Evolutionary conservation across 2,888 invertebrate species (phyloP).

Genomic region (Folsomia manolachei): DNA sequence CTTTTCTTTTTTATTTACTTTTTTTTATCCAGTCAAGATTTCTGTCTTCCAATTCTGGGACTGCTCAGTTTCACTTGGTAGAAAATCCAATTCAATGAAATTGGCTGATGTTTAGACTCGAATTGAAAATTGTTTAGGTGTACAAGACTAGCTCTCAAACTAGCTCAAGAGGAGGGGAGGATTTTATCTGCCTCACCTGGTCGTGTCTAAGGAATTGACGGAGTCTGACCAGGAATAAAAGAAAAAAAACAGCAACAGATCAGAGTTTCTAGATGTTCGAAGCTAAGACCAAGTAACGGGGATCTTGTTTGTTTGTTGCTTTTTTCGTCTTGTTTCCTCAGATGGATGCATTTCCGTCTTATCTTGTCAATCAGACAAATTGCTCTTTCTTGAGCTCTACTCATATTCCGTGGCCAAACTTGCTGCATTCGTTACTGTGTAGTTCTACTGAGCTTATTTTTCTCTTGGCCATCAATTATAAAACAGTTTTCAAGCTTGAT

Average conservation of each 20-base stretch:
- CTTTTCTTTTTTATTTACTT: not conserved
- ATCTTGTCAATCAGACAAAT: conserved; percentile 15
- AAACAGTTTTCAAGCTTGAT: no score
- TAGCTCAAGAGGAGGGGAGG: no score
- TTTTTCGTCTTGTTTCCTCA: not conserved
- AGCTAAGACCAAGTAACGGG: no score
- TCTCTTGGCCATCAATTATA: no score
- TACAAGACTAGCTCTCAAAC: not conserved
- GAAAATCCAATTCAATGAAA: not conserved
- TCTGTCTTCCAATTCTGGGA: not conserved
- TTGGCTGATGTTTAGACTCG: not conserved
- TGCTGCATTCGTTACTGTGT: no score
- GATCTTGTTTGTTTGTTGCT: not conserved
- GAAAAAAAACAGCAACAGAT: not conserved
- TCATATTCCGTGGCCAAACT: no score
- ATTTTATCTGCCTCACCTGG: no score
- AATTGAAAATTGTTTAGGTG: not conserved
- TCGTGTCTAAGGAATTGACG: no score
- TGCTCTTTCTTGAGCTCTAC: no score
- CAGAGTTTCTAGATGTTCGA: not conserved
- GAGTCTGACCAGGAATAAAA: not conserved
- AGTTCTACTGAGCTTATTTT: no score
- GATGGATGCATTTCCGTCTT: not conserved
- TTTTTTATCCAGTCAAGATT: not conserved
- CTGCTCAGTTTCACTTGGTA: not conserved